Conservation (phyloP, 2,113 vertebrate species). For the Dermatemys mawii region DNA sequence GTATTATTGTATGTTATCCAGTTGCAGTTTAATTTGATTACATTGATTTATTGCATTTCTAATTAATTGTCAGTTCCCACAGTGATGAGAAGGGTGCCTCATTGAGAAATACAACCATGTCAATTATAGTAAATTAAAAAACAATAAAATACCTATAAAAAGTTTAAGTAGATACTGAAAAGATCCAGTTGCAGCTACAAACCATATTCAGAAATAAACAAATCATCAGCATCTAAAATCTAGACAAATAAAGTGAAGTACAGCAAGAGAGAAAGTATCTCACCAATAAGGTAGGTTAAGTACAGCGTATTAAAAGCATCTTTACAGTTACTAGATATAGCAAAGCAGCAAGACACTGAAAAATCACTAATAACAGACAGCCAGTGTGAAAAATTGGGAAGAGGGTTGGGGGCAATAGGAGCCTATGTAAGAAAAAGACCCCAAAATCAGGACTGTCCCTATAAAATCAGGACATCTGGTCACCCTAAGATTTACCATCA, state of each 20-base stretch:
- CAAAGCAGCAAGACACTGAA: neutral
- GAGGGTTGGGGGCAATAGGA: too few relatives aligned
- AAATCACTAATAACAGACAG: neutral
- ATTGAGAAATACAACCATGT: neutral
- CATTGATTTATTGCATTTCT: neutral
- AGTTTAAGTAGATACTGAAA: neutral
- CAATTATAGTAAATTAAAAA: neutral
- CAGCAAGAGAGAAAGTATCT: neutral
- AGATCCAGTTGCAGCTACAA: neutral
- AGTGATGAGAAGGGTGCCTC: fast-evolving
- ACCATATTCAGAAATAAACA: neutral
- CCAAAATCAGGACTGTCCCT: too few relatives aligned
- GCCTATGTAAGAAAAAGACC: too few relatives aligned
- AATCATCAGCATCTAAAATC: neutral
- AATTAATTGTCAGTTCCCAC: neutral
- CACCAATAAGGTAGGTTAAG: neutral
- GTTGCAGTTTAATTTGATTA: neutral
- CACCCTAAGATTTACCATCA: neutral
- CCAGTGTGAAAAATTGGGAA: too few relatives aligned
- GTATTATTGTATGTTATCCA: neutral
- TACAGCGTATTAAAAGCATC: too few relatives aligned
- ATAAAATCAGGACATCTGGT: too few relatives aligned
- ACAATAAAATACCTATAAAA: neutral
- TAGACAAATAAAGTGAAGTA: neutral
- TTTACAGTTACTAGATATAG: too few relatives aligned